Evolutionary conservation across 2,797 vertebrate genomes (phyloP).

Genomic region (Mormyrus proboscirostris): DNA sequence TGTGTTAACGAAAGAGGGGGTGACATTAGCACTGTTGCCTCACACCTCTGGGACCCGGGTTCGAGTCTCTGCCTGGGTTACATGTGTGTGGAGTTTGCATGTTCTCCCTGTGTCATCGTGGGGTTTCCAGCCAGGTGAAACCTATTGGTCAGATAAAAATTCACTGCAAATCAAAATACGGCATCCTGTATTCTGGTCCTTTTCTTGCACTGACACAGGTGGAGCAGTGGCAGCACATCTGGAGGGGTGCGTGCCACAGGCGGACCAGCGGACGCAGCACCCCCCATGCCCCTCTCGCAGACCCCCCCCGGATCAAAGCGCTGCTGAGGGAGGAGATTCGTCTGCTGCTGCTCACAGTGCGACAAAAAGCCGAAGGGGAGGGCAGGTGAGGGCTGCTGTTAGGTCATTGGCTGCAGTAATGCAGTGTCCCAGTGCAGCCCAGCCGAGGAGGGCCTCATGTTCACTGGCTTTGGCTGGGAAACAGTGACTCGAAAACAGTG

Average conservation of each 20-base stretch:
- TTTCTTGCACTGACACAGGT: constrained; percentile 38
- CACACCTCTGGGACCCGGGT: too few relatives aligned
- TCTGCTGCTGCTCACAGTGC: constrained; percentile 51
- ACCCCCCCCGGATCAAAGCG: constrained; percentile 47
- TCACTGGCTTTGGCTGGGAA: neutral
- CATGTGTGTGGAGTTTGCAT: too few relatives aligned
- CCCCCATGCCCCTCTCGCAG: constrained; percentile 36
- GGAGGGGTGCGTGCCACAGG: constrained; percentile 32
- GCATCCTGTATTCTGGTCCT: neutral
- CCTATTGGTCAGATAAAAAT: neutral
- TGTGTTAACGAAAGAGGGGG: too few relatives aligned
- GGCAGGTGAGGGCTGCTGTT: constrained; percentile 46
- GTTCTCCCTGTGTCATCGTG: too few relatives aligned
- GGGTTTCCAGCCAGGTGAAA: too few relatives aligned
- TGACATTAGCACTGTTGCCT: too few relatives aligned
- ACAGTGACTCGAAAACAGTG: neutral
- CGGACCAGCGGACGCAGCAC: neutral
- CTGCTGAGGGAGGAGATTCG: constrained; percentile 53
- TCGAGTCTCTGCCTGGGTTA: too few relatives aligned
- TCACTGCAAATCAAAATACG: neutral
- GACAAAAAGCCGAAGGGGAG: constrained; percentile 44
- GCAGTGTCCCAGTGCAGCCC: neutral
- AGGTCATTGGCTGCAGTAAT: neutral
- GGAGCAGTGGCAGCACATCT: constrained; percentile 41
- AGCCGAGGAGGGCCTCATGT: neutral